Evolutionary conservation across 2,797 vertebrate species (phyloP), one percentile per base, ranked within the genome.

Genomic region (Enteromius treurensis): DNA sequence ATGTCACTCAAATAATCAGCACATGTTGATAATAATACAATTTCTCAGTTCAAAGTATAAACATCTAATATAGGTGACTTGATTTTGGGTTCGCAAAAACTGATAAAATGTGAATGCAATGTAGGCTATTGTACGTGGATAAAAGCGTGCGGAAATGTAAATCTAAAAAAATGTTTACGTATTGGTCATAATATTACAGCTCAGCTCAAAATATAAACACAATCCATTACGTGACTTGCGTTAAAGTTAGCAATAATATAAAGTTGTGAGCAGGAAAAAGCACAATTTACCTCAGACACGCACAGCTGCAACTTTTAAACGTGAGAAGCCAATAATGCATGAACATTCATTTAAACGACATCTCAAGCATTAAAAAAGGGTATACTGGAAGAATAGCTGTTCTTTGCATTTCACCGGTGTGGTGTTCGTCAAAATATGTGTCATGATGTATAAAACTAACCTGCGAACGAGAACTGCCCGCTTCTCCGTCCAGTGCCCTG

Each of bases 361-460:
- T 40, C 3, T 76, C 51, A 1, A 37, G 21, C 0, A n/a, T 11
- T 19, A 60, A 37, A 62, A 0, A 77, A 62, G 13, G 26, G 13
- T 15, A 49, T 17, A 49, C 47, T 17, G 47, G 14, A 23, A 29
- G 58, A 5, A 62, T 62, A 13, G 13, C 13, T 62, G 58, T 29
- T 62, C 11, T 60, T 14, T 60, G 58, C 23, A 58, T 23, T 4
- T 4, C 1, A 8, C n/a, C 21, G n/a, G n/a, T 55, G n/a, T 10
- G 21, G 6, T 53, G 6, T 53, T 21, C 3, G 42, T 15, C 5
- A 49, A 49, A 5, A 49, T 49, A 49, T 49, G 14, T n/a, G 55
- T 7, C 1, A 7, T 23, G 34, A 23, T 14, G 34, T 21, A 17
- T 60, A 37, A 68, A 79, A 75, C 80, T 75, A 29, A 82, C 80